Conservation (phyloP, 2,113 vertebrate species). For the Porphyrio hochstetteri region DNA sequence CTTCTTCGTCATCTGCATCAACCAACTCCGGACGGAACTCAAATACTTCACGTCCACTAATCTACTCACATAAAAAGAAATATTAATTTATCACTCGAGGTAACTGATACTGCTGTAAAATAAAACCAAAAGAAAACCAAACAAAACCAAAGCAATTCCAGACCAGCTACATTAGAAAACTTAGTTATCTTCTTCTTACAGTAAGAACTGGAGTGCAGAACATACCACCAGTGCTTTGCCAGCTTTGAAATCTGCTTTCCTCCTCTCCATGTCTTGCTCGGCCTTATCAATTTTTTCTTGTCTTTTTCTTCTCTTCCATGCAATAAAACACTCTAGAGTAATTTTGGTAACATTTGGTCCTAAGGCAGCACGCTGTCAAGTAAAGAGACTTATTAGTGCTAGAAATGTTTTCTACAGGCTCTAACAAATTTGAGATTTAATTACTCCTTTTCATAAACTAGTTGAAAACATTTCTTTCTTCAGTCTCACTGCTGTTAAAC, state of each 20-base stretch:
- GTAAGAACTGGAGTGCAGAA: not conserved
- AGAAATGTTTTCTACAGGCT: not conserved
- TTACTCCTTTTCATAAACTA: not conserved
- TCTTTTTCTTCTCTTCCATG: conserved; percentile 98
- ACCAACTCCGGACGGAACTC: conserved; percentile 95
- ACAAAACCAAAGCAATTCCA: not conserved
- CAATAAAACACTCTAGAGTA: conserved; percentile 96
- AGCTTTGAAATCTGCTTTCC: conserved; percentile 97
- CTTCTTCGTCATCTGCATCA: conserved; percentile 93
- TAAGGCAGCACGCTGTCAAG: conserved; percentile 86
- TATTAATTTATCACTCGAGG: not conserved
- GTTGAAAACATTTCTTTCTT: not conserved
- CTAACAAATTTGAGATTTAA: not conserved
- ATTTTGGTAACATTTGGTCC: conserved; percentile 94
- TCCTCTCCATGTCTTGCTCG: conserved; percentile 92
- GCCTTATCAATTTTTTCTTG: conserved; percentile 93
- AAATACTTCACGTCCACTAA: conserved; percentile 96
- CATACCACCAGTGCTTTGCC: conserved; percentile 91
- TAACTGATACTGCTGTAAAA: not conserved
- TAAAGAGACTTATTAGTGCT: not conserved
- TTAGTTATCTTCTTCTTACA: not conserved
- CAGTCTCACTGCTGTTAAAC: not conserved
- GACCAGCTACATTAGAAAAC: not conserved
- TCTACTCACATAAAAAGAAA: conserved; percentile 69
- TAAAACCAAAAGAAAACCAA: not conserved